Evolutionary conservation across 2,888 invertebrate genomes (phyloP), one percentile per base, ranked within the genome.

Genomic region (Linnaemya vulpina): DNA sequence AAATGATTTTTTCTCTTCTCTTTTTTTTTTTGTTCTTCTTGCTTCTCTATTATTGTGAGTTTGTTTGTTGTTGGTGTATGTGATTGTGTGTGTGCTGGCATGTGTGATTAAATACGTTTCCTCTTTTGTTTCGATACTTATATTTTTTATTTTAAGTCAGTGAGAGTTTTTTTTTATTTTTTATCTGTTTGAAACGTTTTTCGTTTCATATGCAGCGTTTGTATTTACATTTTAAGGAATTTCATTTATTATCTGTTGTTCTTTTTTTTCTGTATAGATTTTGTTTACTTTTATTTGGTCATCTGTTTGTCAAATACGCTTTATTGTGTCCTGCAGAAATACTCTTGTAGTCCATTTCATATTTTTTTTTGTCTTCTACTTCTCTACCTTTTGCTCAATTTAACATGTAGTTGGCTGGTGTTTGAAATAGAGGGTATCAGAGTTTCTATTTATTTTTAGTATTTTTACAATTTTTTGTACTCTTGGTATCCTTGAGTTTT

Each of bases 251-350:
- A 30, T 30, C 30, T 30, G 2, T 30, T 30, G 30, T 30, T 30
- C 5, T 30, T 30, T 30, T 30, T 30, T 67, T 40, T 65, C 38
- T 13, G 11, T 63, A 35, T 62, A 30, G 25, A 38, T 55, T 13
- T 17, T 73, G 9, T 43, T 55, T 55, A n/a, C 35, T 38, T 46
- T 60, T 60, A 13, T 60, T 62, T 73, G 65, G 65, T 51, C 65
- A 60, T 62, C 60, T 40, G 4, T 46, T 60, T 67, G 58, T 30
- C 38, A 58, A 80, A 58, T 46, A 73, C 20, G 15, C 58, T 67
- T 67, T 51, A 80, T 80, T 80, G 51, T 51, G 17, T 68, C 30
- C 67, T 58, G 71, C 35, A 46, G 53, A 20, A 55, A 63, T 65
- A 35, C 35, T 30, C 11, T 55, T 60, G 17, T 25, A 40, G 17